Conservation (phyloP, 2,888 invertebrate species). For the Gari tellinella region DNA sequence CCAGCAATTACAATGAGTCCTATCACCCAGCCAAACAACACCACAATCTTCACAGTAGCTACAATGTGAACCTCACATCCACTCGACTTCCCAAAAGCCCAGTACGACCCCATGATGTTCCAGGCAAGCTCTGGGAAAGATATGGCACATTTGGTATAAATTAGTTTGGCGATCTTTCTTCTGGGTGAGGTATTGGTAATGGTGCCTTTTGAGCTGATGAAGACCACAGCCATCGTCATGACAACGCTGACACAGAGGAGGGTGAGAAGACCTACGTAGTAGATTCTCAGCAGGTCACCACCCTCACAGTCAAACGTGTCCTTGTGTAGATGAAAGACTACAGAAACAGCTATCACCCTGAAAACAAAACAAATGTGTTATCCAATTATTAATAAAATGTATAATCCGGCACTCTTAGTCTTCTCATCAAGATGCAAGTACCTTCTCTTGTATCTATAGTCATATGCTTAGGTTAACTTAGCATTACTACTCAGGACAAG, state of each 20-base stretch:
- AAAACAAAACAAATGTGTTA: conserved; percentile 48
- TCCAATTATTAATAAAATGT: too few relatives aligned
- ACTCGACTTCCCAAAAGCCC: conserved; percentile 87
- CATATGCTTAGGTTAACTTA: too few relatives aligned
- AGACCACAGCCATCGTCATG: conserved; percentile 80
- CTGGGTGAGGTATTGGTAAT: conserved; percentile 91
- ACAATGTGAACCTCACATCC: conserved; percentile 73
- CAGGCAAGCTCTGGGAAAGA: conserved; percentile 91
- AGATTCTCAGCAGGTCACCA: conserved; percentile 90
- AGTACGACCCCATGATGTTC: conserved; percentile 92
- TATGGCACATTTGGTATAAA: conserved; percentile 90
- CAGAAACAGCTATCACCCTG: conserved; percentile 89
- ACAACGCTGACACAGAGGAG: conserved; percentile 81
- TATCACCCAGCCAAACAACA: conserved; percentile 93
- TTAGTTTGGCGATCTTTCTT: conserved; percentile 89
- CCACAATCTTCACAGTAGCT: conserved; percentile 87
- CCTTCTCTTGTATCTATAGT: too few relatives aligned
- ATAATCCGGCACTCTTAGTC: too few relatives aligned
- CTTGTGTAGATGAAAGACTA: conserved; percentile 88
- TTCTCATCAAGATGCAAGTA: too few relatives aligned
- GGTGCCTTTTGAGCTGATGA: conserved; percentile 87
- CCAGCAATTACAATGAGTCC: conserved; percentile 89
- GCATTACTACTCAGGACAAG: too few relatives aligned
- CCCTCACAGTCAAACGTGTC: conserved; percentile 89
- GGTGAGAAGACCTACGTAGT: conserved; percentile 88